Percentiles rank a stretch among this genome's conserved stretches.
These are phyloP conservation scores for Dexiosoma caninum DNA, from an alignment of 2,888 invertebrate species.

Conservation along the genomic window DNA sequence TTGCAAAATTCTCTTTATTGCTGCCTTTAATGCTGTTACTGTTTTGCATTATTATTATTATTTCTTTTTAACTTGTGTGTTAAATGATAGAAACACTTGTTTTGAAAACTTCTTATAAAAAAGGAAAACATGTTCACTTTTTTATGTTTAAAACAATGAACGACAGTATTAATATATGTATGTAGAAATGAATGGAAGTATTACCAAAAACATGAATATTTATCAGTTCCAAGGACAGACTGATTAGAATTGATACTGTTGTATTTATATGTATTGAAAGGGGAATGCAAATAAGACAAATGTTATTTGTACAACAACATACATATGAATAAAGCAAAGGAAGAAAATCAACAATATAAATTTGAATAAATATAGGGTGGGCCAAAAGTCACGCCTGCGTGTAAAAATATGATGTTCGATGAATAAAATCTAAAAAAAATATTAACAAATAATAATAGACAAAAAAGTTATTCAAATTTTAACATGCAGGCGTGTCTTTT, in stretches of 20 bases:
- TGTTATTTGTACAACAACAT: not conserved
- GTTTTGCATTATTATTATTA: not conserved
- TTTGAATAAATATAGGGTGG: too few species aligned
- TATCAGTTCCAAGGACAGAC: constrained; percentile 63
- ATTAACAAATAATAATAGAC: too few species aligned
- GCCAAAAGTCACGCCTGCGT: too few species aligned
- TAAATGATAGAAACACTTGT: constrained; percentile 41
- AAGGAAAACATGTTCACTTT: not conserved
- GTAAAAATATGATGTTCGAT: too few species aligned
- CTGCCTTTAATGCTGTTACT: constrained; percentile 1
- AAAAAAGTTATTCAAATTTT: too few species aligned
- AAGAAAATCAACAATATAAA: not conserved
- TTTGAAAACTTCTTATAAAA: constrained; percentile 38
- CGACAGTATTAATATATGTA: not conserved
- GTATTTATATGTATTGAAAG: not conserved
- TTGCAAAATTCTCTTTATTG: constrained; percentile 23
- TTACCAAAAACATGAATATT: constrained; percentile 50
- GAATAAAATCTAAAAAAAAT: too few species aligned
- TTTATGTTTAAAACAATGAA: constrained; percentile 11
- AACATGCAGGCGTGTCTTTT: too few species aligned
- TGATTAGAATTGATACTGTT: constrained; percentile 55
- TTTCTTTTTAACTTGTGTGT: not conserved
- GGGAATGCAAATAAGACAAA: not conserved
- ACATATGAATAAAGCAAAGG: not conserved
- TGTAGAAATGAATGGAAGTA: not conserved